Evolutionary conservation across 2,888 invertebrate species (phyloP).

Genomic region (Hemaris fuciformis): DNA sequence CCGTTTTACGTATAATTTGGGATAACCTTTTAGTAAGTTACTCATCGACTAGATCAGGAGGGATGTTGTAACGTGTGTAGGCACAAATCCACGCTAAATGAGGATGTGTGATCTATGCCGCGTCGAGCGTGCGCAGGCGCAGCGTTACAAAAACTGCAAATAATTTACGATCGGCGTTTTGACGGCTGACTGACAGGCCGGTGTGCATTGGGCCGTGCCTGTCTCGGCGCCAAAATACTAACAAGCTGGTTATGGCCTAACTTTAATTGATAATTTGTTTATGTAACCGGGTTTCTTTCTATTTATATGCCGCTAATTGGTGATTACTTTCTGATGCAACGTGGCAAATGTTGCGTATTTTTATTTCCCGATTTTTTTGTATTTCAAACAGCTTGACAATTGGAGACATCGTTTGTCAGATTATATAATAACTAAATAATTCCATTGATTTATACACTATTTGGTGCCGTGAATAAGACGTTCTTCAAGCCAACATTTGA

Average conservation of each 20-base stretch:
- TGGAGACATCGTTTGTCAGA: no score
- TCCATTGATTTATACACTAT: no score
- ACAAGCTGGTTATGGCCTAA: not conserved
- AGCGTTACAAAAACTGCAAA: constrained; percentile 35
- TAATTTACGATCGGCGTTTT: constrained; percentile 43
- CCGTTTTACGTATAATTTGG: no score
- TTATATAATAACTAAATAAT: no score
- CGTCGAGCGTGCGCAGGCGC: constrained; percentile 60
- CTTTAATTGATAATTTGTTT: not conserved
- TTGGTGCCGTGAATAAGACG: no score
- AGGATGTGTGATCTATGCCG: constrained; percentile 24
- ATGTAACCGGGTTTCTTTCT: not conserved
- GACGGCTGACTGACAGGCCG: constrained; percentile 60
- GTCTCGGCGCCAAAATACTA: not conserved
- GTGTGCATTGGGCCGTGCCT: constrained; percentile 36
- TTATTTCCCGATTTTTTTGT: no score
- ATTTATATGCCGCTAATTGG: not conserved
- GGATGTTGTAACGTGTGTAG: not conserved
- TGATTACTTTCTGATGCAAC: not conserved
- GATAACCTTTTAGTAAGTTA: no score
- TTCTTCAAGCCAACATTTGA: no score
- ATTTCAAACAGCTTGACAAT: no score
- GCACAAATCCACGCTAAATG: not conserved
- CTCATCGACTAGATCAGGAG: no score
- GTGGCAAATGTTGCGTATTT: no score